Conservation (phyloP, 2,113 vertebrate species). For the Cyprinodon brontotheroides region DNA sequence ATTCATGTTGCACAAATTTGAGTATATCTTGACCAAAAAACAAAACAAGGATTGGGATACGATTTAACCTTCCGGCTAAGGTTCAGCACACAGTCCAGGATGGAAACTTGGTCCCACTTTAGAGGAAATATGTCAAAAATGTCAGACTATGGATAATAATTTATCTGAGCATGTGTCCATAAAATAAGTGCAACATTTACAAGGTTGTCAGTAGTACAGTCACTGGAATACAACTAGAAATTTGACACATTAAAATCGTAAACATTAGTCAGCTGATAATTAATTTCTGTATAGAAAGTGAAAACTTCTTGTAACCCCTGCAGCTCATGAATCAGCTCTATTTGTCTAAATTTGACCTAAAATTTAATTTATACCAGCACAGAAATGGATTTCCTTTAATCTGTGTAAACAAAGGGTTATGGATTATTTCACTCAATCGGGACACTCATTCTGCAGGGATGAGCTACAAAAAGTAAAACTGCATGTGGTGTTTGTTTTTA, state of each 20-base stretch:
- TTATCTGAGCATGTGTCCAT: neutral
- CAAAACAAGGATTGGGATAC: slow-evolving; percentile 13
- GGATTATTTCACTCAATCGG: neutral
- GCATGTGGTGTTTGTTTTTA: neutral
- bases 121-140: slow-evolving; percentile 29
- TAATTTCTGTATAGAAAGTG: slow-evolving; percentile 1
- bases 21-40: slow-evolving; percentile 48
- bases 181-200: neutral
- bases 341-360: neutral
- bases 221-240: neutral
- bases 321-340: neutral
- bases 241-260: slow-evolving; percentile 3
- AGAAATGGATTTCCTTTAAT: neutral
- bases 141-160: slow-evolving; percentile 26
- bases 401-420: neutral
- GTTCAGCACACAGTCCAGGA: slow-evolving; percentile 46
- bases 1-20: slow-evolving; percentile 57
- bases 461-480: neutral
- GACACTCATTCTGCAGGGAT: neutral
- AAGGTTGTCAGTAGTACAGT: neutral
- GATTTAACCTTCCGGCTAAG: slow-evolving; percentile 33
- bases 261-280: slow-evolving; percentile 8
- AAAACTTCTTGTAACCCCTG: slow-evolving; percentile 12
- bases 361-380: neutral
- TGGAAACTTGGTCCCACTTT: slow-evolving; percentile 53